Conservation (phyloP, 2,113 vertebrate species). For the Oreochromis spilurus region DNA sequence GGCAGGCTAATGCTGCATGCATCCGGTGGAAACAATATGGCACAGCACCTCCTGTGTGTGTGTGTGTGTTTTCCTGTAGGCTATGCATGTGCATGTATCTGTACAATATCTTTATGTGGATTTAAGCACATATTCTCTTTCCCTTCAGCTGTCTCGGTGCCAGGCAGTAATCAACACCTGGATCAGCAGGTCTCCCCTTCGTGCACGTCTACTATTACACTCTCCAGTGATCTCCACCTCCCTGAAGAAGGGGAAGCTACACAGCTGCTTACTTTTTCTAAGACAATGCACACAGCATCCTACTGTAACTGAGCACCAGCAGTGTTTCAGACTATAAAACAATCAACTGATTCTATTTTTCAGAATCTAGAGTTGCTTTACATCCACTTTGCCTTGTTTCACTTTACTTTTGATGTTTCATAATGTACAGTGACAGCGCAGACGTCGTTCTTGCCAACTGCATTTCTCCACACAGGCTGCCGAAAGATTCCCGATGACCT, state of each 20-base stretch:
- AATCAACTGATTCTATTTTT: slow-evolving; percentile 8
- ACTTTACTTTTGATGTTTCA: slow-evolving; percentile 33
- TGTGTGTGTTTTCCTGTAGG: slow-evolving; percentile 2
- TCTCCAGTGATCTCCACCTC: slow-evolving; percentile 53
- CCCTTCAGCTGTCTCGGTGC: slow-evolving; percentile 43
- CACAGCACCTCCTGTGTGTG: not conserved
- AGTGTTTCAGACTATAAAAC: slow-evolving; percentile 42
- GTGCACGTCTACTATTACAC: slow-evolving; percentile 56
- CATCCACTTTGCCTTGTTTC: slow-evolving; percentile 28
- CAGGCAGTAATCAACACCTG: slow-evolving; percentile 64
- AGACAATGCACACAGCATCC: slow-evolving; percentile 18
- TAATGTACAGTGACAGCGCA: slow-evolving; percentile 27
- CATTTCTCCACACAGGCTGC: slow-evolving; percentile 27
- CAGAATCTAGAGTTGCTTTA: slow-evolving; percentile 30
- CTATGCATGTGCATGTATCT: slow-evolving; percentile 9
- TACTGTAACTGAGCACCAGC: slow-evolving; percentile 38
- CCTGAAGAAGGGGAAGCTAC: slow-evolving; percentile 30
- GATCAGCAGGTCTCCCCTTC: slow-evolving; percentile 60
- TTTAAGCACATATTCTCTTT: slow-evolving; percentile 18
- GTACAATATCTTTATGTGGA: slow-evolving; percentile 14
- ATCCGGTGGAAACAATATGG: slow-evolving; percentile 49
- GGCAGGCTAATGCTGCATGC: slow-evolving; percentile 38
- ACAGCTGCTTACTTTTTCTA: slow-evolving; percentile 62
- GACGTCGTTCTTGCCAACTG: slow-evolving; percentile 13
- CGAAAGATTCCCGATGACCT: slow-evolving; percentile 35